A percentile compares a stretch with the other conserved stretches of the same genome.
phyloP scores from a whole-genome alignment of 2,797 vertebrate species.

The Muscicapa comitata region DNA sequence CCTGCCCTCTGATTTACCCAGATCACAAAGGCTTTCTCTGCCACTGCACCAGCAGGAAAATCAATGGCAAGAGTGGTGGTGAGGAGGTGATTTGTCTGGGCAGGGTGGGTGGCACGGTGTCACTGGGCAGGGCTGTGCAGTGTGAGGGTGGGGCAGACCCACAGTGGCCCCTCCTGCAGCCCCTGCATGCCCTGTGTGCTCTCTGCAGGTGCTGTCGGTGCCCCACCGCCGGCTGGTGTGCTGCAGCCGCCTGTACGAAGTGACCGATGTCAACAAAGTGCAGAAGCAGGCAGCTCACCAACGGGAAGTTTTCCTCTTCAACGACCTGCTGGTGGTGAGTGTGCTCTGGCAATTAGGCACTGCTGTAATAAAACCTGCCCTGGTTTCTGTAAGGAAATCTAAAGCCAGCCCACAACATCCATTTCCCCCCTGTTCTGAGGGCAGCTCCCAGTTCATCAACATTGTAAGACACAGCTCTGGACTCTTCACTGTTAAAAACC shows the following conservation, averaged over 20 bases:
- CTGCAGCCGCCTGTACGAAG: conserved; percentile 97
- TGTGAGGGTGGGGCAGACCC: neutral
- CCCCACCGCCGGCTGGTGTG: conserved; percentile 96
- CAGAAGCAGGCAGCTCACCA: conserved; percentile 97
- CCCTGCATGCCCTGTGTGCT: neutral
- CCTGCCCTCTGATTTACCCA: neutral
- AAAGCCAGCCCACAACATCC: neutral
- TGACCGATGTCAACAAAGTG: conserved; percentile 93
- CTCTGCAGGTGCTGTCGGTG: conserved; percentile 88
- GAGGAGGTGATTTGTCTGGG: neutral
- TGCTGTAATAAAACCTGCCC: neutral
- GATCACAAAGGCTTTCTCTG: neutral
- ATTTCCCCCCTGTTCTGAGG: neutral
- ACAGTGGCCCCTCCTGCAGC: neutral
- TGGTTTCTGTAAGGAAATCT: neutral
- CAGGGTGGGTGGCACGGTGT: neutral
- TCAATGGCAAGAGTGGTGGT: neutral
- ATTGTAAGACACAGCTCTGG: neutral
- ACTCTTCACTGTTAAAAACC: neutral
- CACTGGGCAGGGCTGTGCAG: neutral
- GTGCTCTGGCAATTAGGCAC: neutral
- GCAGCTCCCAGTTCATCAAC: neutral
- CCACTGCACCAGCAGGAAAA: neutral
- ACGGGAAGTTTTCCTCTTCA: conserved; percentile 98
- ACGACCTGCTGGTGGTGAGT: conserved; percentile 95